Evolutionary conservation across 2,888 invertebrate species (phyloP).

Genomic region (Drosophila leonis): DNA sequence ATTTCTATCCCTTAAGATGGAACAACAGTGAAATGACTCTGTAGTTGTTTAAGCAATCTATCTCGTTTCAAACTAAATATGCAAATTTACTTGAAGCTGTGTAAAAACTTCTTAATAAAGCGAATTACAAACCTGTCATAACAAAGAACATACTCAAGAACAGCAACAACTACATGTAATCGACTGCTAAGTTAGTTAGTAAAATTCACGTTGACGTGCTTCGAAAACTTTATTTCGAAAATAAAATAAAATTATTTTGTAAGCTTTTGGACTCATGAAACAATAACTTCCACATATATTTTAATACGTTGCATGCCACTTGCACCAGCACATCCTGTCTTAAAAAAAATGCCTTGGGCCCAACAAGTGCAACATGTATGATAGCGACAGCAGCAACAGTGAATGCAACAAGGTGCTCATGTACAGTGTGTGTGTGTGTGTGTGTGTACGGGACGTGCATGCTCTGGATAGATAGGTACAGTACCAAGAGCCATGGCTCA

Average conservation of each 20-base stretch:
- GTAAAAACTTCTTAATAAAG: slow-evolving; percentile 38
- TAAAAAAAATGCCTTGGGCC: slow-evolving; percentile 25
- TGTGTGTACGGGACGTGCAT: slow-evolving; percentile 1
- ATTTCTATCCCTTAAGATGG: not conserved
- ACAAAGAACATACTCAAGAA: slow-evolving; percentile 10
- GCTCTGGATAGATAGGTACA: slow-evolving; percentile 24
- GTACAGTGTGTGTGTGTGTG: not conserved
- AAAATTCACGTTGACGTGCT: slow-evolving; percentile 30
- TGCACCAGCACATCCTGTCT: slow-evolving; percentile 25
- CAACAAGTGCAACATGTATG: slow-evolving; percentile 45
- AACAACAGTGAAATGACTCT: not conserved
- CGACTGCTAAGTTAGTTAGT: slow-evolving; percentile 38
- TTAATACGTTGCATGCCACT: slow-evolving; percentile 44
- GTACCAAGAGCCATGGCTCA: slow-evolving; percentile 2
- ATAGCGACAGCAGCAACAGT: slow-evolving; percentile 16
- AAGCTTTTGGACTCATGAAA: slow-evolving; percentile 39
- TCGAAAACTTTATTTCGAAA: slow-evolving; percentile 42
- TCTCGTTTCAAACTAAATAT: not conserved
- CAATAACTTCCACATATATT: slow-evolving; percentile 36
- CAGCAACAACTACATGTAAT: slow-evolving; percentile 11
- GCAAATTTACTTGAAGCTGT: slow-evolving; percentile 10
- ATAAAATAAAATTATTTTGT: slow-evolving; percentile 46
- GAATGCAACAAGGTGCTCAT: slow-evolving; percentile 27
- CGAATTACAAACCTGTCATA: slow-evolving; percentile 20
- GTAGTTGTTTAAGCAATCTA: not conserved